phyloP scores from a whole-genome alignment of 1,140 invertebrate species.

The Oncopodura yosiiana region DNA sequence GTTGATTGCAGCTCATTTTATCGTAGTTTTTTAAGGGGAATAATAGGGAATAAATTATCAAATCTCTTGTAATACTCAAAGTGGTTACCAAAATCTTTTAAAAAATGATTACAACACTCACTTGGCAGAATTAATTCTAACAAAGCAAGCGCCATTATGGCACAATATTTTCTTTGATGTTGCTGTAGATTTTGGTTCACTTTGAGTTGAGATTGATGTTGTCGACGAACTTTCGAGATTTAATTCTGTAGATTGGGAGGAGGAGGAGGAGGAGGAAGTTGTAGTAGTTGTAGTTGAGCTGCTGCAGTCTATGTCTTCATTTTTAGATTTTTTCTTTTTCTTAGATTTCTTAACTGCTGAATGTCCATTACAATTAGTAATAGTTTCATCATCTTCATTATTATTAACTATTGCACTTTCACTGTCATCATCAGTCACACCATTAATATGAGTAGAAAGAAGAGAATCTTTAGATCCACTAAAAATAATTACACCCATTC shows the following conservation, averaged over 20 bases:
- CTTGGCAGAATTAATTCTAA: conserved; percentile 21
- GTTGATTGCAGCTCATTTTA: no score
- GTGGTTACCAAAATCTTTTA: no score
- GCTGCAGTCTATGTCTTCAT: no score
- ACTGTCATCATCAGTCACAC: neutral
- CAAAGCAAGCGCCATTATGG: conserved; percentile 26
- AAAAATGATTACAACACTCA: no score
- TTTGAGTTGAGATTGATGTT: neutral
- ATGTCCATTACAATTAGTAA: neutral
- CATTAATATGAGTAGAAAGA: neutral
- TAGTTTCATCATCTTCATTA: neutral
- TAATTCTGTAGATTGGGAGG: neutral
- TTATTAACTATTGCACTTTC: conserved; percentile 3
- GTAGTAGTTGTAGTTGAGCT: neutral
- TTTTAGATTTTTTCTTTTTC: conserved; percentile 4
- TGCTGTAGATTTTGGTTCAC: neutral
- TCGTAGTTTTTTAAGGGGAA: no score
- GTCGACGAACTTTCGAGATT: neutral
- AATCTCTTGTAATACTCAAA: no score
- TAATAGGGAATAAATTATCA: no score
- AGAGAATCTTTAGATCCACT: conserved; percentile 18
- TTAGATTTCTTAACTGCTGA: neutral
- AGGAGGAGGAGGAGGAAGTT: neutral
- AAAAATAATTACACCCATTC: conserved; percentile 23
- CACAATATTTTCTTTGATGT: neutral